phyloP scores from a whole-genome alignment of 2,113 vertebrate species.

The Poeciliopsis prolifica region DNA sequence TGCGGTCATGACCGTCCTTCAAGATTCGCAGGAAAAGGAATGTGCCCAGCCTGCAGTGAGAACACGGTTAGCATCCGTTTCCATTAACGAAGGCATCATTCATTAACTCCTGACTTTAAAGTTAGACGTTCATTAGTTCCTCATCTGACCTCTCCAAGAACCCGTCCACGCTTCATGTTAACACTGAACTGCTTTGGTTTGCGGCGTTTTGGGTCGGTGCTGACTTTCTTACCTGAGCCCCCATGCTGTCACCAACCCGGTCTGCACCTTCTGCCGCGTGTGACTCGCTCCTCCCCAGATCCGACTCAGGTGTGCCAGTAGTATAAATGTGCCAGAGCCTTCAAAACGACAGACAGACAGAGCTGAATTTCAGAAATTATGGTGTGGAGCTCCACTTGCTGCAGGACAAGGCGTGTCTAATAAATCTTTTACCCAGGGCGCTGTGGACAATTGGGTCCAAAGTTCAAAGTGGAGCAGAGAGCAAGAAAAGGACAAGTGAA shows the following conservation, averaged over 20 bases:
- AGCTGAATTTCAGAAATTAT: conserved; percentile 10
- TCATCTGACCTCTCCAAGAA: conserved; percentile 45
- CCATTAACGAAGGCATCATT: conserved; percentile 73
- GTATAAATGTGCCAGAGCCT: conserved; percentile 83
- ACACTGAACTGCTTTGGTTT: conserved; percentile 1
- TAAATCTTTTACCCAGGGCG: conserved; percentile 79
- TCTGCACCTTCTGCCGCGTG: conserved; percentile 80
- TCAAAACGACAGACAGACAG: conserved; percentile 16
- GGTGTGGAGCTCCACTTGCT: conserved; percentile 26
- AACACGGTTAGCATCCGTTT: conserved; percentile 38
- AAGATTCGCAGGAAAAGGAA: conserved; percentile 84
- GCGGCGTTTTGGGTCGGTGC: not conserved
- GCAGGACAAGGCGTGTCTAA: conserved; percentile 71
- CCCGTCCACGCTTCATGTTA: not conserved
- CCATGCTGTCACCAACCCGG: conserved; percentile 81
- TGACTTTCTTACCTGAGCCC: conserved; percentile 74
- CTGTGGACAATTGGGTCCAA: conserved; percentile 76
- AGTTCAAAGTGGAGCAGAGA: conserved; percentile 71
- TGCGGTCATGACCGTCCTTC: conserved; percentile 80
- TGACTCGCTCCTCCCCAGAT: conserved; percentile 77
- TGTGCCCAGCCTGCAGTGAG: conserved; percentile 75
- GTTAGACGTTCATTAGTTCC: conserved; percentile 43
- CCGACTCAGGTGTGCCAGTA: conserved; percentile 81
- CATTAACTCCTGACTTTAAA: conserved; percentile 72
- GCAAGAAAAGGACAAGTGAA: conserved; percentile 26